phyloP scores from a whole-genome alignment of 1,140 invertebrate genomes.

The Globodera ellingtonae region DNA sequence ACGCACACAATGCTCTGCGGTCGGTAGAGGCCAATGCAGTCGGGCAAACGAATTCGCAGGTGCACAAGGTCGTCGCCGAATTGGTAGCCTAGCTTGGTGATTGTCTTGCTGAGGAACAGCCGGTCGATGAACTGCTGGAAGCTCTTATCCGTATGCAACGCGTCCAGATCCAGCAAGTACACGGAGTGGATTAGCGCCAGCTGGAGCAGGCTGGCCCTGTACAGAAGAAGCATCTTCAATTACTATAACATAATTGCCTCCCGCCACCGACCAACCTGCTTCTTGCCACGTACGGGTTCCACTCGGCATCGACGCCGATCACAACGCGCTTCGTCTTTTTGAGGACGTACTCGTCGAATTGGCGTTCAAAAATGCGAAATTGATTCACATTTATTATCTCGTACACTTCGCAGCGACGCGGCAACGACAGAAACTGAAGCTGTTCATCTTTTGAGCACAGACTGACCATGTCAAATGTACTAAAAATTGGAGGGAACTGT shows the following conservation, averaged over 20 bases:
- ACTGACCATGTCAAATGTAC: slow-evolving; percentile 17
- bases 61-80: slow-evolving; percentile 11
- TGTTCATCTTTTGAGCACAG: slow-evolving; percentile 20
- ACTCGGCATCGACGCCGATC: slow-evolving; percentile 22
- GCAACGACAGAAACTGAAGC: slow-evolving; percentile 17
- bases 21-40: slow-evolving; percentile 16
- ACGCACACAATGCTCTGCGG: slow-evolving; percentile 19
- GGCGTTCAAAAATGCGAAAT: slow-evolving; percentile 17
- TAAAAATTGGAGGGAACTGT: not conserved
- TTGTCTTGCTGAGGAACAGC: slow-evolving; percentile 12
- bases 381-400: slow-evolving; percentile 3
- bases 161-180: slow-evolving; percentile 24
- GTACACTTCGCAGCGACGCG: slow-evolving; percentile 14
- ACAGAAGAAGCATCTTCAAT: not conserved
- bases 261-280: slow-evolving; percentile 1
- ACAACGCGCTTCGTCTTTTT: slow-evolving; percentile 23
- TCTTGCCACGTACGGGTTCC: slow-evolving; percentile 22
- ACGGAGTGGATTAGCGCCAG: slow-evolving; percentile 19
- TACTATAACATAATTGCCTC: not conserved
- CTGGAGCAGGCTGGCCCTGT: slow-evolving; percentile 18
- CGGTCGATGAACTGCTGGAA: slow-evolving; percentile 20
- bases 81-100: slow-evolving; percentile 22
- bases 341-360: slow-evolving; percentile 20
- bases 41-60: slow-evolving; percentile 10
- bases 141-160: not conserved